These are phyloP conservation scores for Morpho achilles DNA, from an alignment of 2,888 invertebrate genomes.

Conservation along the genomic window DNA sequence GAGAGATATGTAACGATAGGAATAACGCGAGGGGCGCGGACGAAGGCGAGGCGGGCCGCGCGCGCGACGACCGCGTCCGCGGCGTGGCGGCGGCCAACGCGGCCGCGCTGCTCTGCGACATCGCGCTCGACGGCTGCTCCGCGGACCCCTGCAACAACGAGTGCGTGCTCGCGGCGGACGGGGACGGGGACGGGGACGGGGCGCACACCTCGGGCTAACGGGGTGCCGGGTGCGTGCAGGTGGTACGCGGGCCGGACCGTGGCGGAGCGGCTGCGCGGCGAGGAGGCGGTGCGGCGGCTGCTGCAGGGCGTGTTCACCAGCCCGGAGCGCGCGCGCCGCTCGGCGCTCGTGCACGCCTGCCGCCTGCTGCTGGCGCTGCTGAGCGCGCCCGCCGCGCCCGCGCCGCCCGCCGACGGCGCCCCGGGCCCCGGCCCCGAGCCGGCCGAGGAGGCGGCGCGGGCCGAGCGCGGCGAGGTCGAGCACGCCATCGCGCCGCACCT, in stretches of 20 bases:
- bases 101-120: slow-evolving; percentile 92
- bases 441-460: slow-evolving; percentile 38
- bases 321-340: slow-evolving; percentile 80
- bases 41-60: slow-evolving; percentile 13
- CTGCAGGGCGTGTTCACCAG: slow-evolving; percentile 85
- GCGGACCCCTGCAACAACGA: slow-evolving; percentile 35
- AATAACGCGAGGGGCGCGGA: not conserved
- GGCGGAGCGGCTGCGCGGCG: slow-evolving; percentile 30
- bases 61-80: slow-evolving; percentile 65
- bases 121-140: slow-evolving; percentile 77
- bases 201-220: not conserved
- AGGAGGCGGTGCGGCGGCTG: slow-evolving; percentile 56
- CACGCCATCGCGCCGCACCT: slow-evolving; percentile 64
- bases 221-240: slow-evolving; percentile 3
- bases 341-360: slow-evolving; percentile 88
- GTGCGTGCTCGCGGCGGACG: not conserved
- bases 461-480: slow-evolving; percentile 45
- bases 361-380: slow-evolving; percentile 86
- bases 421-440: not conserved
- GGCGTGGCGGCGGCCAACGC: slow-evolving; percentile 91
- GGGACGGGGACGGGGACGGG: not conserved
- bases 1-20: not conserved
- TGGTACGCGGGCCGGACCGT: slow-evolving; percentile 26
- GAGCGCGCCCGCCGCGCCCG: slow-evolving; percentile 54
- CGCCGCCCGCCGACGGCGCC: slow-evolving; percentile 49